phyloP scores from a whole-genome alignment of 2,888 invertebrate genomes.

The Rotaria macrura region DNA sequence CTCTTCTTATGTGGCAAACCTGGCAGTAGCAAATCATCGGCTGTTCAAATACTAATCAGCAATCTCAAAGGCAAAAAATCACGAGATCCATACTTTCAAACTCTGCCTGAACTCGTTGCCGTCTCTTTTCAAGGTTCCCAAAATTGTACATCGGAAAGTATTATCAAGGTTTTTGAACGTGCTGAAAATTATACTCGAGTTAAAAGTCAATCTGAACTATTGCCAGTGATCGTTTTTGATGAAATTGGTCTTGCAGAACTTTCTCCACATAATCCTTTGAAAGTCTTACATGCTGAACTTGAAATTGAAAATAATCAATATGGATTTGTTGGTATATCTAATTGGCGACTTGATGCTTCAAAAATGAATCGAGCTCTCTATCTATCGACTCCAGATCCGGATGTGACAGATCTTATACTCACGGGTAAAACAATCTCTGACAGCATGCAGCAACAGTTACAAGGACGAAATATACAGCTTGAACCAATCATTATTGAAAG shows the following conservation, averaged over 20 bases:
- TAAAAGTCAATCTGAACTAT: background rate
- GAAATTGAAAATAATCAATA: conserved; percentile 42
- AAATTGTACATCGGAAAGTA: conserved; percentile 40
- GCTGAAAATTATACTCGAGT: background rate
- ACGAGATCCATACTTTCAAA: conserved; percentile 30
- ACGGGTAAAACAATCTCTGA: conserved; percentile 33
- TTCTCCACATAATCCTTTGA: conserved; percentile 45
- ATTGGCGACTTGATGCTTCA: conserved; percentile 48
- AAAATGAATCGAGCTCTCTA: conserved; percentile 47
- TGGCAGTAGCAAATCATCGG: conserved; percentile 47
- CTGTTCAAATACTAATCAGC: conserved; percentile 46
- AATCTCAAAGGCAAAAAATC: conserved; percentile 45
- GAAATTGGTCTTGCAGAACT: conserved; percentile 42
- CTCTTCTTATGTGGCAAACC: conserved; percentile 48
- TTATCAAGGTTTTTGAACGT: conserved; percentile 25
- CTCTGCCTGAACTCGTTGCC: conserved; percentile 34
- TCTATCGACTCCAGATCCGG: conserved; percentile 41
- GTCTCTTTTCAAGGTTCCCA: conserved; percentile 46
- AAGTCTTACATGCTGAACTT: conserved; percentile 45
- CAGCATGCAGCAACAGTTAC: background rate
- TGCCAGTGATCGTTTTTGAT: background rate
- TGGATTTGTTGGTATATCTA: conserved; percentile 47
- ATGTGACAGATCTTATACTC: conserved; percentile 37
- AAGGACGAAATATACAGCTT: conserved; percentile 37
- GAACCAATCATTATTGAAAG: background rate